phyloP scores from a whole-genome alignment of 2,888 invertebrate species.

The Teleogryllus oceanicus region DNA sequence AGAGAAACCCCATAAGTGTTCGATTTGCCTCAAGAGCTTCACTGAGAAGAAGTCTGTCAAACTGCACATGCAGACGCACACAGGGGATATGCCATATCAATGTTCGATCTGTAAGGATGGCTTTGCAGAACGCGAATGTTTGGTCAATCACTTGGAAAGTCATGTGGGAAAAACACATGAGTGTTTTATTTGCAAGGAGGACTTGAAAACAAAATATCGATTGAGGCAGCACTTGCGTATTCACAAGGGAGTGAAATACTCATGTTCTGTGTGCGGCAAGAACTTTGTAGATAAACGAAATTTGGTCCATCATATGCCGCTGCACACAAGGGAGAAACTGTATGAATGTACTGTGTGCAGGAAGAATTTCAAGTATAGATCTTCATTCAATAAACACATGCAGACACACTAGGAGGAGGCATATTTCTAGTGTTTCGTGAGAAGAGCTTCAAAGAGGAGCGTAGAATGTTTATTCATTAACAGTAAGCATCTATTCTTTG shows the following conservation, averaged over 20 bases:
- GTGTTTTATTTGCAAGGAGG: slow-evolving; percentile 21
- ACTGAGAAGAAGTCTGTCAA: background rate
- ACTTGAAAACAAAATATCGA: background rate
- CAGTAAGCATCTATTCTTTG: no score
- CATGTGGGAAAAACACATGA: slow-evolving; percentile 21
- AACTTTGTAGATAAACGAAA: slow-evolving; percentile 21
- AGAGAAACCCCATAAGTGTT: background rate
- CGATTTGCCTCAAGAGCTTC: background rate
- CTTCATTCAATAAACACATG: background rate
- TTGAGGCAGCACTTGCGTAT: slow-evolving; percentile 23
- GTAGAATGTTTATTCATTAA: no score
- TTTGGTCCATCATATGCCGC: background rate
- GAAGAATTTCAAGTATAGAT: slow-evolving; percentile 19
- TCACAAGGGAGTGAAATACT: slow-evolving; percentile 25
- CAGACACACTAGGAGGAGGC: background rate
- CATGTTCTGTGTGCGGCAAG: slow-evolving; percentile 26
- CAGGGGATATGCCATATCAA: background rate
- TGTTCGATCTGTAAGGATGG: no score
- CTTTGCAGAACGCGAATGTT: no score
- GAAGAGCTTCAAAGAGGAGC: no score
- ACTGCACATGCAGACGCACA: background rate
- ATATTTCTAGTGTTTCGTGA: no score
- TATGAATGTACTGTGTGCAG: slow-evolving; percentile 24
- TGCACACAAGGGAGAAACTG: slow-evolving; percentile 24
- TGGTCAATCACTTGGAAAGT: no score